Evolutionary conservation across 2,888 invertebrate species (phyloP).

Genomic region (Polydrusus cervinus): DNA sequence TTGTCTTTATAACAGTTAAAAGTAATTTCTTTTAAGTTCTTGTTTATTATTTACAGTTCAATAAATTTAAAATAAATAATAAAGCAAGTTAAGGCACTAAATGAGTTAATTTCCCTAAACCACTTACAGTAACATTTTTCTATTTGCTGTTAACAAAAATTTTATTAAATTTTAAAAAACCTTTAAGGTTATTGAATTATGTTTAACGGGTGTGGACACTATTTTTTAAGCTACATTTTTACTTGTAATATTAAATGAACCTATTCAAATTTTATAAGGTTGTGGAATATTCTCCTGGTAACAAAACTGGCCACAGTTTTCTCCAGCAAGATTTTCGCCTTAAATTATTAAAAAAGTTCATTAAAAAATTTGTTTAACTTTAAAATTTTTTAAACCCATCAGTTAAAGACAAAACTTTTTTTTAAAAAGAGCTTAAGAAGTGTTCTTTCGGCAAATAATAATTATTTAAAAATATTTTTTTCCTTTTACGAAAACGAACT

Average conservation of each 20-base stretch:
- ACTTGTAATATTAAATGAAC: too few species aligned
- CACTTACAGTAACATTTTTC: not conserved
- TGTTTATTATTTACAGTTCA: slow-evolving; percentile 2
- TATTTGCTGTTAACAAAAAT: not conserved
- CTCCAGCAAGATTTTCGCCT: not conserved
- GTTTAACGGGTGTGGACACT: too few species aligned
- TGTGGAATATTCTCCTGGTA: too few species aligned
- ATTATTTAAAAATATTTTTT: too few species aligned
- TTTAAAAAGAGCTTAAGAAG: not conserved
- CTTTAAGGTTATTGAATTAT: too few species aligned
- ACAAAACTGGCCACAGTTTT: too few species aligned
- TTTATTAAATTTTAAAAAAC: too few species aligned
- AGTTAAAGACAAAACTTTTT: not conserved
- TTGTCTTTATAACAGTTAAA: not conserved
- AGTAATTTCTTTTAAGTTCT: not conserved
- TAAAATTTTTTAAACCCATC: not conserved
- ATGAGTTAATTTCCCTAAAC: not conserved
- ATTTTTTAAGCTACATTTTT: too few species aligned
- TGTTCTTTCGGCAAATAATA: not conserved
- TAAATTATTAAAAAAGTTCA: not conserved
- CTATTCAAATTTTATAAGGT: too few species aligned
- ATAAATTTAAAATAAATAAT: too few species aligned
- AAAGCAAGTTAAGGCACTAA: too few species aligned
- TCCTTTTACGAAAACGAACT: too few species aligned
- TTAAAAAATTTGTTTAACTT: not conserved